These are phyloP conservation scores for Cyaniris semiargus DNA, from an alignment of 2,888 invertebrate species.

Conservation along the genomic window DNA sequence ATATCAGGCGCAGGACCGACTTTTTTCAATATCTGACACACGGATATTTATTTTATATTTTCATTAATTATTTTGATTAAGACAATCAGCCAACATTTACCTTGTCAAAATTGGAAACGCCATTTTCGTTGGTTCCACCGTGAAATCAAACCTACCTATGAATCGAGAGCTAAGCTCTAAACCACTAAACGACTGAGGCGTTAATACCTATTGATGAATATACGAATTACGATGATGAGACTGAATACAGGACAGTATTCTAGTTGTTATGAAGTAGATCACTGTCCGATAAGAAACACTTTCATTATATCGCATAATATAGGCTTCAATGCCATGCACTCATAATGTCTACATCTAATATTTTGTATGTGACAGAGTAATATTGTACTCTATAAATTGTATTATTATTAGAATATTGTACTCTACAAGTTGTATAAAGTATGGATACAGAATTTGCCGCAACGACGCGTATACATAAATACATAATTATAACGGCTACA, in stretches of 20 bases:
- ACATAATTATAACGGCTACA: background rate
- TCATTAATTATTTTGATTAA: no score
- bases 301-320: background rate
- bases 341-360: background rate
- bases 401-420: no score
- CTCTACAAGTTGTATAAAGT: no score
- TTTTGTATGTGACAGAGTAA: background rate
- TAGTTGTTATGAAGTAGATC: background rate
- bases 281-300: conserved; percentile 14
- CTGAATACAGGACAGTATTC: background rate
- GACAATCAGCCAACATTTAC: no score
- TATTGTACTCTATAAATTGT: background rate
- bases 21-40: no score
- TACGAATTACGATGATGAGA: background rate
- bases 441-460: no score
- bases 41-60: no score
- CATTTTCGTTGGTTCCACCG: background rate
- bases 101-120: no score
- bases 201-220: background rate
- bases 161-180: background rate
- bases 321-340: background rate
- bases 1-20: no score
- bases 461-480: no score
- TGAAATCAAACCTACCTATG: background rate
- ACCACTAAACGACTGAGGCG: background rate